A percentile compares a stretch with the other conserved stretches of the same genome.
Evolutionary conservation across 2,797 vertebrate genomes (phyloP).

Genomic region (Notamacropus eugenii): DNA sequence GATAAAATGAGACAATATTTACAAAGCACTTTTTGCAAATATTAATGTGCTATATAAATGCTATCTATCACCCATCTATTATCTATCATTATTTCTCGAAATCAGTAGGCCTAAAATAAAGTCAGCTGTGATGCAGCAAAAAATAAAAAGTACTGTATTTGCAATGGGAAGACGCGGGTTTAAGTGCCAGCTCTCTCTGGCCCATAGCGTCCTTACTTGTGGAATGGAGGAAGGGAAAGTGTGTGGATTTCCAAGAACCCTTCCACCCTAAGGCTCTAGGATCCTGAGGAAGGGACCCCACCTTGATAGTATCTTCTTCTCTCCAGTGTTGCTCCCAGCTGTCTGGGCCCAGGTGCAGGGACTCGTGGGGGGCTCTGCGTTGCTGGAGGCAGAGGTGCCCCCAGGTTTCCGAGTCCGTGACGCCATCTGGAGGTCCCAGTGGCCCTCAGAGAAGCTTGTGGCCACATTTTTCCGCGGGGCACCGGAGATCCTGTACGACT

Average conservation of each 20-base stretch:
- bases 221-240: not conserved
- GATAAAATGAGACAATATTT: not conserved
- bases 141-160: not conserved
- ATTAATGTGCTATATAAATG: not conserved
- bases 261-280: not conserved
- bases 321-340: conserved; percentile 40
- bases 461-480: conserved; percentile 75
- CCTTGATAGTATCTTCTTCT: conserved; percentile 4
- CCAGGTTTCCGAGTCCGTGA: conserved; percentile 74
- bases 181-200: not conserved
- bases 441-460: conserved; percentile 76
- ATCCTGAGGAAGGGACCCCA: not conserved
- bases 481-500: conserved; percentile 74
- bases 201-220: not conserved
- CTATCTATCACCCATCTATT: not conserved
- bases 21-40: not conserved
- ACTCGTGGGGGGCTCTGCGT: conserved; percentile 41
- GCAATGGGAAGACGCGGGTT: not conserved
- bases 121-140: not conserved
- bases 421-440: conserved; percentile 78
- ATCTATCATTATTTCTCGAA: not conserved
- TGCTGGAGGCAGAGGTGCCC: conserved; percentile 56
- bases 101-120: not conserved
- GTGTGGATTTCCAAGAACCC: not conserved
- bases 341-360: conserved; percentile 63